Percentiles rank a stretch among this genome's conserved stretches.
Conservation (phyloP, 2,113 vertebrate genomes). For the Phalacrocorax pelagicus region DNA sequence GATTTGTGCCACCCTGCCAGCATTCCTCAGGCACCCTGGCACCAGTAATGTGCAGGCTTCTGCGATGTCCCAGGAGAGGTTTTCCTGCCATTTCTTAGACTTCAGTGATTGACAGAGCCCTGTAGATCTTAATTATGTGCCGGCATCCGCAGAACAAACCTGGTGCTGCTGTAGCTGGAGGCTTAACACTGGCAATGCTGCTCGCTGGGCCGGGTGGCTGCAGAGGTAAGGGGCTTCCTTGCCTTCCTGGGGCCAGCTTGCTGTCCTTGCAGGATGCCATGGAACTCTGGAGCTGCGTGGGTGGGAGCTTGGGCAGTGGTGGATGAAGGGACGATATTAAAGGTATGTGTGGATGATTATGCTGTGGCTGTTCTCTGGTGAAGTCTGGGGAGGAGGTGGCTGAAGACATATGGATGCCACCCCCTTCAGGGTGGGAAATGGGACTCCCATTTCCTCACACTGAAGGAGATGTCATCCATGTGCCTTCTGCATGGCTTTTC, state of each 20-base stretch:
- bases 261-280: neutral
- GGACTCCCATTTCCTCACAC: neutral
- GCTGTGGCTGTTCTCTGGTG: neutral
- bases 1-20: neutral
- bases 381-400: neutral
- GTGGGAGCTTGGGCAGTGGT: neutral
- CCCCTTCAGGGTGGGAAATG: neutral
- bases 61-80: neutral
- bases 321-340: neutral
- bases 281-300: neutral
- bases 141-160: neutral
- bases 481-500: neutral
- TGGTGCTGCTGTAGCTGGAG: neutral
- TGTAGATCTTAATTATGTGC: slow-evolving; percentile 22
- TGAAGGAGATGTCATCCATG: neutral
- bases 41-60: neutral
- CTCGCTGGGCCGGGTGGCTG: neutral
- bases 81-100: neutral
- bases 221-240: neutral
- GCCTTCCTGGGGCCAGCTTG: neutral
- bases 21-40: neutral
- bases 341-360: accelerated
- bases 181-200: neutral
- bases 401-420: accelerated
- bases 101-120: neutral